These are phyloP conservation scores for Wasmannia auropunctata DNA, from an alignment of 1,140 invertebrate genomes.

Conservation along the genomic window DNA sequence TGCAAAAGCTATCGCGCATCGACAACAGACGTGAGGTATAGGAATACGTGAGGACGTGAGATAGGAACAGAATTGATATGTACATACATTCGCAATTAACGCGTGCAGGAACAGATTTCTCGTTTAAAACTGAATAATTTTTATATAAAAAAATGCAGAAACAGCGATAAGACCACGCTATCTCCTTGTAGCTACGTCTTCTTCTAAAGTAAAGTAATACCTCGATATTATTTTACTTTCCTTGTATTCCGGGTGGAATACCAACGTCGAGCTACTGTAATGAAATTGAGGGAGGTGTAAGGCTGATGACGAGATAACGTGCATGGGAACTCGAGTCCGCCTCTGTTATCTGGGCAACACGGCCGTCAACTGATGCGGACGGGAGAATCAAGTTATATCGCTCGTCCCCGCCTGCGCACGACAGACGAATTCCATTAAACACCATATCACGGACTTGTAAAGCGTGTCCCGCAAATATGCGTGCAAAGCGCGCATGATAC, in stretches of 20 bases:
- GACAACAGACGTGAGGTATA: not conserved
- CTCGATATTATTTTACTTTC: not conserved
- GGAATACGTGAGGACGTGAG: conserved; percentile 11
- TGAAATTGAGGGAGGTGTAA: not conserved
- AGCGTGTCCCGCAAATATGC: conserved; percentile 11
- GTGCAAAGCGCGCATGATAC: not conserved
- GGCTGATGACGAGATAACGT: conserved; percentile 29
- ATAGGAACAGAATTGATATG: not conserved
- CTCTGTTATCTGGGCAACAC: conserved; percentile 38
- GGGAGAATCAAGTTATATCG: conserved; percentile 55
- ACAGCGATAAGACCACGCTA: not conserved
- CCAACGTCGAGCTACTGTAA: not conserved
- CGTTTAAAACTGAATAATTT: not conserved
- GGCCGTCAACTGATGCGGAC: conserved; percentile 25
- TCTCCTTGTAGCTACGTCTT: not conserved
- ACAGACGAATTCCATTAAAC: conserved; percentile 44
- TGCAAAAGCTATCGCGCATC: conserved; percentile 13
- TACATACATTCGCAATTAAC: not conserved
- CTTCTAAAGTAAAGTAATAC: not conserved
- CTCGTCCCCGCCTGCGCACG: conserved; percentile 1
- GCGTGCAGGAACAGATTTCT: not conserved
- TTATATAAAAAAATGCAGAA: not conserved
- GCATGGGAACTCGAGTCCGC: conserved; percentile 28
- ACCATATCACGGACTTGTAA: conserved; percentile 29
- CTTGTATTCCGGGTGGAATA: not conserved